Base-by-base conservation (phyloP, 30 jellyfish, hydroid and myxozoan species). In the Mastigias papua region DNA sequence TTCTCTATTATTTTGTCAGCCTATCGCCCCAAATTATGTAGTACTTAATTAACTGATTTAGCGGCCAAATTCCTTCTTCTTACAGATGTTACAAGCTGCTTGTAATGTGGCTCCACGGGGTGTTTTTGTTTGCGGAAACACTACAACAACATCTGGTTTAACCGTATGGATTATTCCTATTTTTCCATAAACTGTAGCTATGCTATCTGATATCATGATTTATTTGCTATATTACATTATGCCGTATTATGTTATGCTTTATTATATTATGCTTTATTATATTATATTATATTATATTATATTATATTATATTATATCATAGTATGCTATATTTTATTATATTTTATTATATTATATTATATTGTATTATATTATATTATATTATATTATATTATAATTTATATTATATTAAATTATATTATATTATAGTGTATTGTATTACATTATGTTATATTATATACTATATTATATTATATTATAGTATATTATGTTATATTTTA, bases 111-210 rank as follows among this genome's bases (percentile, higher is more conserved):
- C 99, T 1, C 98, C 99, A 62, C 86, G 98, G 54, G 97, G 99
- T 48, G 99, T 96, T 34, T 96, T 77, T 84, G 99, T 96, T 34
- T 96, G 99, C 51, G 99, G 99, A 20, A 96, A 92, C 69, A 96
- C 97, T 34, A 89, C 99, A 33, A 91, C 99, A 34, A 84, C 99
- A 31, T 87, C 99, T 29, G 99, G 99, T 13, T 77, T 96, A 72
- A 96, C 99, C 0, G 99, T 91, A 58, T 19, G 89, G 13, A 54
- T 2, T 63, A 63, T 27, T 32, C 78, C 8, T 26, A 28, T 66
- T 16, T 31, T 22, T 34, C 32, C 42, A 10, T 27, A 20, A 21
- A 76, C 30, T 28, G 20, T 26, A 2, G 27, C 26, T 2, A 76
- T 31, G 21, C 50, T 23, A 48, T 76, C 34, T 71, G 32, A 21